These are phyloP conservation scores for Nemapogon koenigi DNA, from an alignment of 2,888 invertebrate genomes.

Conservation along the genomic window DNA sequence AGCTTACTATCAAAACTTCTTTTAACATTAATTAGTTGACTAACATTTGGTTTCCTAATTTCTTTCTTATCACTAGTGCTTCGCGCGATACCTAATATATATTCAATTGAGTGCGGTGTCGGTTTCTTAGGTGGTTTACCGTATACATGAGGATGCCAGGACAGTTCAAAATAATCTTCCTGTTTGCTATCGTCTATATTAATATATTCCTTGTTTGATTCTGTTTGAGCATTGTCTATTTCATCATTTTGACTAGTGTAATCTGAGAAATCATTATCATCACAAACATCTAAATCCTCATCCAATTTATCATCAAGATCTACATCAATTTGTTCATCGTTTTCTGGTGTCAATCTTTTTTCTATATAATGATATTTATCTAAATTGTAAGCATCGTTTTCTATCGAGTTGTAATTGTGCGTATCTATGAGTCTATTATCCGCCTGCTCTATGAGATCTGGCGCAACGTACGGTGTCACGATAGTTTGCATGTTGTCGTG, in stretches of 20 bases:
- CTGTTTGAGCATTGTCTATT: background rate
- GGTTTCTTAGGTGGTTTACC: conserved; percentile 81
- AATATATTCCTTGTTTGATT: conserved; percentile 9
- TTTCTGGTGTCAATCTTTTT: conserved; percentile 27
- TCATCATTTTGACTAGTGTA: conserved; percentile 6
- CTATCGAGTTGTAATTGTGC: conserved; percentile 20
- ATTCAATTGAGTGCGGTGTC: conserved; percentile 87
- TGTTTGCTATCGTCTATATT: conserved; percentile 5
- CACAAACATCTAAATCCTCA: conserved; percentile 14
- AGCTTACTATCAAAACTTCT: conserved; percentile 34
- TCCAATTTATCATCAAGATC: conserved; percentile 33
- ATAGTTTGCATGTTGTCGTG: conserved; percentile 40
- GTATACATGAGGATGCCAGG: conserved; percentile 93
- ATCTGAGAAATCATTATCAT: conserved; percentile 4
- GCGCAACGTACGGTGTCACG: conserved; percentile 34
- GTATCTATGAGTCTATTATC: conserved; percentile 28
- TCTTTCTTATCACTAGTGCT: conserved; percentile 17
- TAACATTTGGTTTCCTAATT: conserved; percentile 23
- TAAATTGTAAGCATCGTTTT: conserved; percentile 22
- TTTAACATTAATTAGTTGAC: conserved; percentile 43
- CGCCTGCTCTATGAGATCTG: conserved; percentile 31
- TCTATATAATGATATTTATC: conserved; percentile 32
- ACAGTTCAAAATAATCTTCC: conserved; percentile 31
- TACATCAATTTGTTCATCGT: conserved; percentile 33
- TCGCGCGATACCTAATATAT: conserved; percentile 74